Evolutionary conservation across 2,888 invertebrate genomes (phyloP).

Genomic region (Ditula angustiorana): DNA sequence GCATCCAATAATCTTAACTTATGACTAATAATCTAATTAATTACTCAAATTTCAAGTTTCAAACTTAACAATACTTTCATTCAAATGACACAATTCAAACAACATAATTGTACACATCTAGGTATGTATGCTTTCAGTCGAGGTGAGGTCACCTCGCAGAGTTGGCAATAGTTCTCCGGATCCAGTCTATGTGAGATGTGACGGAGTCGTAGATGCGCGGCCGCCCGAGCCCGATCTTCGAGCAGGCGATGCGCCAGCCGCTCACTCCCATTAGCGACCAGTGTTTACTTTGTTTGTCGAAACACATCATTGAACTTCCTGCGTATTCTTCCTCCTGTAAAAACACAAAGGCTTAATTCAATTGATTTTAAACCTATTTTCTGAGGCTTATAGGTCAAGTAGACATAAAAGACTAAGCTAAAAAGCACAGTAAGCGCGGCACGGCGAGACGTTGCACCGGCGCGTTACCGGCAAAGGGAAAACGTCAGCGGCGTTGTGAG

Average conservation of each 20-base stretch:
- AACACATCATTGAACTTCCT: conserved; percentile 94
- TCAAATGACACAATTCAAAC: conserved; percentile 39
- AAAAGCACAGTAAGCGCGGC: too few relatives aligned
- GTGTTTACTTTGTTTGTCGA: conserved; percentile 88
- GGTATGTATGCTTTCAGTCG: neutral
- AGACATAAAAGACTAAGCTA: too few relatives aligned
- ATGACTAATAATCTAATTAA: conserved; percentile 66
- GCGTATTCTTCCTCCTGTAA: conserved; percentile 94
- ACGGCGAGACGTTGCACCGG: too few relatives aligned
- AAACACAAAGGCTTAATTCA: conserved; percentile 33
- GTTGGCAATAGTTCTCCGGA: conserved; percentile 89
- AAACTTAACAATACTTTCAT: conserved; percentile 40
- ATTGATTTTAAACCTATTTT: too few relatives aligned
- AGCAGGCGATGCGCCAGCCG: conserved; percentile 94
- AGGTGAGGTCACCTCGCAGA: conserved; percentile 73
- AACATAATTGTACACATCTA: conserved; percentile 15
- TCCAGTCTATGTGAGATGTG: conserved; percentile 94
- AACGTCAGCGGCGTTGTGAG: too few relatives aligned
- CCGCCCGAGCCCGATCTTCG: conserved; percentile 90
- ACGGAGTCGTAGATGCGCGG: conserved; percentile 94
- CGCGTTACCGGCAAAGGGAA: too few relatives aligned
- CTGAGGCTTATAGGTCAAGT: too few relatives aligned
- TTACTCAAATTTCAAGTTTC: conserved; percentile 18
- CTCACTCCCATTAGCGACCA: conserved; percentile 94
- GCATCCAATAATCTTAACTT: neutral